Evolutionary conservation across 2,888 invertebrate genomes (phyloP), one percentile per base, ranked within the genome.

Genomic region (Sicus ferrugineus): DNA sequence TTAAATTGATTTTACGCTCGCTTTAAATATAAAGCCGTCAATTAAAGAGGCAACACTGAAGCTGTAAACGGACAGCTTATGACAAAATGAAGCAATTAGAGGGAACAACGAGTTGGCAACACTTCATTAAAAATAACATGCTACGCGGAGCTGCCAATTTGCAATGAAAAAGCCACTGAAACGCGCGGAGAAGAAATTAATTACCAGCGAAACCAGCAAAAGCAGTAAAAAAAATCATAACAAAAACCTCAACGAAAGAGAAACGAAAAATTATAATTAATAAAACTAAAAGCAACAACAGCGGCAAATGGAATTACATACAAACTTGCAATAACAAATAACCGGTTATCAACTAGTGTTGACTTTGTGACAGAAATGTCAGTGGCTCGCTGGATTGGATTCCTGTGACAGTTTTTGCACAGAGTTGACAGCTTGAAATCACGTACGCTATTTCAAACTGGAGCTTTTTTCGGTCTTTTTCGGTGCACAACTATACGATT

Each of bases 81-180:
- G 65, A 54, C 46, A 67, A 28, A 58, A 67, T 67, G 42, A 67
- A 67, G 67, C 42, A 67, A 67, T 67, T 67, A 67, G 0, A 56
- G 31, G 58, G 48, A 67, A 67, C 58, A 58, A 31, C 42, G 30
- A 46, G 67, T 67, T 67, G 58, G 67, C 67, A 58, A 67, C 67
- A 67, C 67, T 67, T 58, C 42, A 67, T 67, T 46, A 67, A 67
- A 67, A 67, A 30, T 30, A 28, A 67, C 67, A 58, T 58, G 56
- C 11, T 21, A 3, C 11, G 30, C 31, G 23, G 58, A 23, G 46
- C 19, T 26, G 58, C 58, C 38, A 42, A 19, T 21, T 48, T 21
- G 52, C 14, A 34, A 30, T 16, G 9, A 28, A 52, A 61, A 38
- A 16, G 23, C 23, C 14, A 46, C 21, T 23, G 11, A 34, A 30